Evolutionary conservation across 2,113 vertebrate species (phyloP), one percentile per base, ranked within the genome.

Genomic region (Nestor notabilis): DNA sequence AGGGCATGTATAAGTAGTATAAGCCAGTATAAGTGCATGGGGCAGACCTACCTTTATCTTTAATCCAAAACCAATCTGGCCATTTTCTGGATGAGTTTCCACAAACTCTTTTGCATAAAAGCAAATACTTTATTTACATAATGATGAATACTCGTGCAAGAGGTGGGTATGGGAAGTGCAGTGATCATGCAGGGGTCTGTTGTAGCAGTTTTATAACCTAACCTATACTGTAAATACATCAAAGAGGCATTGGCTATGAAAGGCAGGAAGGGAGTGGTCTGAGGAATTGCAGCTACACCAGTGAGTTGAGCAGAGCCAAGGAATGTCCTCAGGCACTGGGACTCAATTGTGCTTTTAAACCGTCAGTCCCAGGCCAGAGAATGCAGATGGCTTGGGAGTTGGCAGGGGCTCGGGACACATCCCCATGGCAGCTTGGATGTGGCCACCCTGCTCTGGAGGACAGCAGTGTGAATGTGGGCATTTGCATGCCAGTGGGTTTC

Each of bases 201-300:
- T 65, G 29, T 20, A 46, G 88, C 58, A 87, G 69, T 91, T 95
- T 92, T 81, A 80, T 43, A 68, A 72, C 33, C 70, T 50, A 74
- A 92, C 76, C 88, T 93, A 66, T 21, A 27, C 29, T 95, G 83
- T 86, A 96, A 96, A 80, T 43, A 88, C 71, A 87, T 95, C 96
- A 94, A 94, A 96, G 90, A 83, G 27, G 5, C 71, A 46, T 71
- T 88, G 87, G 79, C 83, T 83, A 86, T 86, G 93, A 93, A 96
- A 95, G 43, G 75, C 90, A 96, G 95, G 96, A 96, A 96, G 82
- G 96, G 96, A 97, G 95, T 55, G 92, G 68, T 83, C 88, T 75
- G 64, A 90, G 92, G 94, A 95, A 92, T 64, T 92, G 79, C 90
- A 96, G 92, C 90, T 92, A 90, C 95, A 93, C 46, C 93, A 95